phyloP scores from a whole-genome alignment of 2,888 invertebrate species.

The Spisula subtruncata region DNA sequence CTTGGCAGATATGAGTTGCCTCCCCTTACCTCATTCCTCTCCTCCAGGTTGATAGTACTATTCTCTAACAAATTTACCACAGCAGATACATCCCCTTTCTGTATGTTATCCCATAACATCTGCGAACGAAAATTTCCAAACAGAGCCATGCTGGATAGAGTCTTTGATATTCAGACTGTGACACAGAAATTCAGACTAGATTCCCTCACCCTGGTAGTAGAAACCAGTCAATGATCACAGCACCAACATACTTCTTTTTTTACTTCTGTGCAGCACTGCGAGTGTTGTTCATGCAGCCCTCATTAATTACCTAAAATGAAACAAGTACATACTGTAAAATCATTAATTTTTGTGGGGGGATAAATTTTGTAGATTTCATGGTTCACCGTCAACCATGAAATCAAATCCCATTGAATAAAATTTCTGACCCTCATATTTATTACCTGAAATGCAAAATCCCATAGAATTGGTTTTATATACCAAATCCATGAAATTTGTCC shows the following conservation, averaged over 20 bases:
- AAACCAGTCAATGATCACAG: neutral
- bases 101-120: constrained; percentile 84
- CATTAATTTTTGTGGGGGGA: no score
- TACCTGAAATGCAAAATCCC: no score
- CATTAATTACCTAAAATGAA: neutral
- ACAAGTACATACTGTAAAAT: neutral
- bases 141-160: constrained; percentile 27
- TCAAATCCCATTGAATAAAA: no score
- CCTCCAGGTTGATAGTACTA: constrained; percentile 95
- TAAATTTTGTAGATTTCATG: no score
- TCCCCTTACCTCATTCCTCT: constrained; percentile 93
- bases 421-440: no score
- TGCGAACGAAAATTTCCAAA: constrained; percentile 79
- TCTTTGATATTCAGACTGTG: neutral
- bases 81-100: constrained; percentile 91
- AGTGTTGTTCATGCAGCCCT: neutral
- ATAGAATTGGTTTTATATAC: no score
- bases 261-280: neutral
- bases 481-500: no score
- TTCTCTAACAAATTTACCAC: constrained; percentile 94
- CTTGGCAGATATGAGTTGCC: no score
- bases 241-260: neutral
- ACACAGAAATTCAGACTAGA: neutral
- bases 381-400: no score
- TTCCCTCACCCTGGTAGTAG: neutral